A percentile compares a stretch with the other conserved stretches of the same genome.
These are phyloP conservation scores for Willowsia nigromaculata DNA, from an alignment of 2,888 invertebrate genomes.

Conservation along the genomic window DNA sequence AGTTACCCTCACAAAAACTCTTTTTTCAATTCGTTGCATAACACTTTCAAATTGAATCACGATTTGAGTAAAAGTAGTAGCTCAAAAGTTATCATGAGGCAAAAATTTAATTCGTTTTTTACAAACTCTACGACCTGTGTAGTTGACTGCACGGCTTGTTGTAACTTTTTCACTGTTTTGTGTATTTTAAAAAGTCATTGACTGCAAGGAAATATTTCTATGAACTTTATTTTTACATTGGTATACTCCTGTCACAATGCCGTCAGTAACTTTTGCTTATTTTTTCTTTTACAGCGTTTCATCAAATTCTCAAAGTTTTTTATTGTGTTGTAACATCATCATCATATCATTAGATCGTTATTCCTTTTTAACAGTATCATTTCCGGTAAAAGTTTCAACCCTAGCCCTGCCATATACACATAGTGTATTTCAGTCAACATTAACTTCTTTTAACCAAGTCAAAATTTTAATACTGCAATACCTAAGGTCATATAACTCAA, in stretches of 20 bases:
- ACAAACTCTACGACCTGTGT: neutral
- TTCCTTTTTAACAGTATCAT: slow-evolving; percentile 1
- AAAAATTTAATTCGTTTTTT: neutral
- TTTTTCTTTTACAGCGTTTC: neutral
- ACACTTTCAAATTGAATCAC: neutral
- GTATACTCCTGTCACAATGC: neutral
- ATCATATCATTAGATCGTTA: slow-evolving; percentile 3
- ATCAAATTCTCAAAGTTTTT: neutral
- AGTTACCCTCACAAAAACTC: too few relatives aligned
- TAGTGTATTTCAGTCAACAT: neutral
- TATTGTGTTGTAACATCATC: neutral
- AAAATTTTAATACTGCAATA: slow-evolving; percentile 43
- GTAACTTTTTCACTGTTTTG: neutral
- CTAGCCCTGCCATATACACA: neutral
- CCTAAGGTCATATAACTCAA: slow-evolving; percentile 58
- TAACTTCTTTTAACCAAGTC: neutral
- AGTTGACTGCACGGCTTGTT: neutral
- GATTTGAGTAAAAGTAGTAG: neutral
- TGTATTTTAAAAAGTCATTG: neutral
- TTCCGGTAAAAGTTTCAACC: slow-evolving; percentile 3
- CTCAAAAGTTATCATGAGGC: neutral
- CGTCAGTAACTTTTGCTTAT: neutral
- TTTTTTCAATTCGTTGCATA: neutral
- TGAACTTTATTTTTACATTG: too few relatives aligned
- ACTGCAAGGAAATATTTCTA: too few relatives aligned